Evolutionary conservation across 2,113 vertebrate species (phyloP).

Genomic region (Anseranas semipalmata): DNA sequence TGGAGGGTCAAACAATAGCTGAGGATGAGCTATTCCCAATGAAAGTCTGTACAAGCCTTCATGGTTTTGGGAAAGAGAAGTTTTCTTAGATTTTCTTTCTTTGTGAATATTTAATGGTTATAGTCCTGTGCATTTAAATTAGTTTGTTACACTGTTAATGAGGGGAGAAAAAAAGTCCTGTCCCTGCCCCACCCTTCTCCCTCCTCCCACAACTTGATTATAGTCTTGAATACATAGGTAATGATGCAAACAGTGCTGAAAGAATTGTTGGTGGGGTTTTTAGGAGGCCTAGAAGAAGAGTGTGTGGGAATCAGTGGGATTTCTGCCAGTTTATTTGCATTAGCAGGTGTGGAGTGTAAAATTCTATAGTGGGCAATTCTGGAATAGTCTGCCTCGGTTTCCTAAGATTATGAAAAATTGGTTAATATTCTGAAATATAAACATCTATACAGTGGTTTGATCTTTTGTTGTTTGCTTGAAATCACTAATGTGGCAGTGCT

Average conservation of each 20-base stretch:
- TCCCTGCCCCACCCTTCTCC: too few relatives aligned
- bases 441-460: accelerated
- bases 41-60: neutral
- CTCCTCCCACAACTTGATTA: neutral
- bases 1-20: neutral
- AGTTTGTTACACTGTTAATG: neutral
- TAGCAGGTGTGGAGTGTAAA: neutral
- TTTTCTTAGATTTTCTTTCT: neutral
- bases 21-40: neutral
- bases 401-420: neutral
- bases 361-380: neutral
- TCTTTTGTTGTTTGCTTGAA: neutral
- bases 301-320: neutral
- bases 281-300: neutral
- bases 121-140: neutral
- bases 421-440: neutral
- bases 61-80: neutral
- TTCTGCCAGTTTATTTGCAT: neutral
- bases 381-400: neutral
- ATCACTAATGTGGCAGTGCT: neutral
- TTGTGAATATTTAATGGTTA: neutral
- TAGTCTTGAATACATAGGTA: neutral
- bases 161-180: neutral
- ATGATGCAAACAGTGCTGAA: neutral
- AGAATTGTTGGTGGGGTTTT: neutral